Evolutionary conservation across 2,888 invertebrate genomes (phyloP), one percentile per base, ranked within the genome.

Genomic region (Agrochola lota): DNA sequence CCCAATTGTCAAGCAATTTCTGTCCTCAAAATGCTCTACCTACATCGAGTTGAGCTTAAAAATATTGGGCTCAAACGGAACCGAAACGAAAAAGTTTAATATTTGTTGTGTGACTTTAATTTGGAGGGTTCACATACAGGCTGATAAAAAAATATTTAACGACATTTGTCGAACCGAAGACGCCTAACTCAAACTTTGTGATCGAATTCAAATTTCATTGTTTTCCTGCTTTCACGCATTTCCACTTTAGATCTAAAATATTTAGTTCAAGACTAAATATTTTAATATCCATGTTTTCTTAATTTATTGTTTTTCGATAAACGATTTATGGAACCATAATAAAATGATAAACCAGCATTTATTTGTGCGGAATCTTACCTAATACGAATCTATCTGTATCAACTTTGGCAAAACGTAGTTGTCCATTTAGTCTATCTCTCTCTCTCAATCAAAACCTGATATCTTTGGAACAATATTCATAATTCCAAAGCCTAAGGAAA

Each of bases 1-100:
- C 12, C 15, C 9, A 79, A 60, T 52, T 71, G 17, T n/a, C 1
- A 7, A 78, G 49, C 9, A 17, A 57, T n/a, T n/a, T 30, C 6
- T 30, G 0, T 30, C 3, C 52, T 46, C 17, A 49, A 64, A 67
- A 67, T 59, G 1, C 17, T 26, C 23, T 60, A 55, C 30, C 23
- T 60, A 55, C 46, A 46, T 40, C 23, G 35, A 63, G 55, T 62
- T 43, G 26, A 71, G 26, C 49, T 64, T 64, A 35, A 60, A 81
- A 74, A 52, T 43, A 74, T 60, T 71, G 26, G 69, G 59, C 12
- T 23, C 46, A 73, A 73, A 71, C 62, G 60, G 9, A 49, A 59
- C n/a, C n/a, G 64, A 71, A 80, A 81, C 73, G 68, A 86, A 78
- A 86, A 70, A 74, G 68, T 80, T 82, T 67, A 88, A 82, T 87